A percentile compares a stretch with the other conserved stretches of the same genome.
Conservation (phyloP, 2,113 vertebrate species). For the Oncorhynchus mykiss region DNA sequence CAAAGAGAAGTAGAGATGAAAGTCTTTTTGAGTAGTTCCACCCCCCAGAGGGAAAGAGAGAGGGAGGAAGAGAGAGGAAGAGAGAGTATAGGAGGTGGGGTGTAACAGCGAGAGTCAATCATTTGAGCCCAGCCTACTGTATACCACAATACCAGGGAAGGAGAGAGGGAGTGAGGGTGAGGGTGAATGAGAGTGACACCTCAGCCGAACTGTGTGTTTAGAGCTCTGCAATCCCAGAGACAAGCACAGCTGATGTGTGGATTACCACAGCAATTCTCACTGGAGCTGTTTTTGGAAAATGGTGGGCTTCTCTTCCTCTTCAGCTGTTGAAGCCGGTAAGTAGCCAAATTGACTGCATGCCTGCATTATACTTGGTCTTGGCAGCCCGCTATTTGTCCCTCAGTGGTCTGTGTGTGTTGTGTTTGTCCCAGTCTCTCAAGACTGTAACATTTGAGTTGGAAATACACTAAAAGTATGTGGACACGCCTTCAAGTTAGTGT, state of each 20-base stretch:
- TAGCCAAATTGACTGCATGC: conserved; percentile 19
- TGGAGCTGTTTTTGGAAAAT: conserved; percentile 17
- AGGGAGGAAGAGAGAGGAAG: no score
- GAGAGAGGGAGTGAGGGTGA: not conserved
- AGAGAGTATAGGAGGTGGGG: not conserved
- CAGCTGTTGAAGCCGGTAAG: conserved; percentile 63
- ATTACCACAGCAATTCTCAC: not conserved
- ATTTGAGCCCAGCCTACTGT: not conserved
- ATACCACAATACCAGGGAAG: not conserved
- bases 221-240: not conserved
- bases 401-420: not conserved
- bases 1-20: not conserved
- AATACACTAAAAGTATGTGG: no score
- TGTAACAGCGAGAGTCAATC: not conserved
- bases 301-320: conserved; percentile 39
- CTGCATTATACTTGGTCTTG: conserved; percentile 22
- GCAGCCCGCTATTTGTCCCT: conserved; percentile 16
- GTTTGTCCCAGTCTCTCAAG: not conserved
- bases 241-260: conserved; percentile 3
- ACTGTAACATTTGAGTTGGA: not conserved
- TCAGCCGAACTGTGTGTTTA: not conserved
- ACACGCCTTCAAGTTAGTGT: no score
- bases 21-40: not conserved
- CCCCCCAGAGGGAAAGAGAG: not conserved
- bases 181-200: not conserved